Percentiles rank a stretch among this genome's conserved stretches.
Conservation (phyloP, 2,113 vertebrate species). For the Eolophus roseicapilla region DNA sequence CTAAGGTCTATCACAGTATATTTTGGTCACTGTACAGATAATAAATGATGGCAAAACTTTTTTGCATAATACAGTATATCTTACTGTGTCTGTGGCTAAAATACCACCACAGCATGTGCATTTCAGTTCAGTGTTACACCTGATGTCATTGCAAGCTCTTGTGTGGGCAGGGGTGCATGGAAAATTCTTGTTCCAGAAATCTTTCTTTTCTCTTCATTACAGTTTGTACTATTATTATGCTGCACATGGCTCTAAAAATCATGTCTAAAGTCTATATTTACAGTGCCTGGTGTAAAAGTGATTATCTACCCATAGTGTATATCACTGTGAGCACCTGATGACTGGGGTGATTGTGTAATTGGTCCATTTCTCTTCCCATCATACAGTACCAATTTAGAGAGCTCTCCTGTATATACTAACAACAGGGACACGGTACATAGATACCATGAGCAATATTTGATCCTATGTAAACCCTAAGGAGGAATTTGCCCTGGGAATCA, state of each 20-base stretch:
- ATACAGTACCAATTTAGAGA: neutral
- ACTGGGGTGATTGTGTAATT: neutral
- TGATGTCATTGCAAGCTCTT: neutral
- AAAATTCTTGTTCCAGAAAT: neutral
- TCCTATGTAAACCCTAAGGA: neutral
- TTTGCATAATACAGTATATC: constrained; percentile 2
- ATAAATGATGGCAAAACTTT: neutral
- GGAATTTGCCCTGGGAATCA: neutral
- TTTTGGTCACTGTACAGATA: neutral
- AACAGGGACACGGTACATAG: neutral
- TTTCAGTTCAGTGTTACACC: neutral
- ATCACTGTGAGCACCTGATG: neutral
- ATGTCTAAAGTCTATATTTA: neutral
- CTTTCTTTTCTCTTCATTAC: neutral
- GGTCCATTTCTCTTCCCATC: neutral
- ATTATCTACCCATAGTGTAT: neutral
- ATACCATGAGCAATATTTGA: neutral
- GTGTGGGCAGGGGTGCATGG: neutral
- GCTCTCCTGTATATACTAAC: neutral
- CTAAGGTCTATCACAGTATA: neutral
- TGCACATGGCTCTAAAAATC: neutral
- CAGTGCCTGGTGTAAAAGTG: neutral
- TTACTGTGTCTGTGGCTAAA: neutral
- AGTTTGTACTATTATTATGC: neutral
- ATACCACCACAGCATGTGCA: neutral